These are phyloP conservation scores for Polypterus bichir DNA, from an alignment of 2,113 vertebrate species.

Conservation along the genomic window DNA sequence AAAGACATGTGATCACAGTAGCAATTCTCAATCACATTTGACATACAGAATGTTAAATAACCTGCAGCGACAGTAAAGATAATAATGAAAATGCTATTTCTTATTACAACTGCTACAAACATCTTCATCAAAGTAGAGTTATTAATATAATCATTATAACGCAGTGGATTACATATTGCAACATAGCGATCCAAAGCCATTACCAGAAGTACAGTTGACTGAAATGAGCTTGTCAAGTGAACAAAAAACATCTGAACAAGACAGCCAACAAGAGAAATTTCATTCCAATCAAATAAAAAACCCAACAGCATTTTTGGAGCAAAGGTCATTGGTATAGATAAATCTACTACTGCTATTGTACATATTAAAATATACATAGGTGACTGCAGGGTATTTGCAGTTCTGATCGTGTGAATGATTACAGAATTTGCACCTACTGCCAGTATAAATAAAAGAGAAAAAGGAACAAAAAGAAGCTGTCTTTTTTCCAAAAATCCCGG, in stretches of 20 bases:
- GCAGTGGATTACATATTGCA: conserved; percentile 54
- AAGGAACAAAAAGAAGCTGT: too few relatives aligned
- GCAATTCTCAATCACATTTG: conserved; percentile 2
- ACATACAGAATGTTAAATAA: not conserved
- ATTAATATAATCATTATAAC: conserved; percentile 33
- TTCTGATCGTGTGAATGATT: conserved; percentile 4
- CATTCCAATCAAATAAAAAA: conserved; percentile 32
- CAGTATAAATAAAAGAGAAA: conserved; percentile 5
- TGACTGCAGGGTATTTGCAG: conserved; percentile 22
- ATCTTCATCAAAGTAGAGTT: conserved; percentile 23
- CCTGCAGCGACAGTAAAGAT: not conserved
- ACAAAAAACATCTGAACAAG: conserved; percentile 63
- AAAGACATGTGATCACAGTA: conserved; percentile 3
- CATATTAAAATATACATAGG: conserved; percentile 35
- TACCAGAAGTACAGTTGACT: conserved; percentile 46
- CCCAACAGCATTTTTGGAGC: conserved; percentile 42
- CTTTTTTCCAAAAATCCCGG: conserved; percentile 14
- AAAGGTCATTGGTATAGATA: conserved; percentile 13
- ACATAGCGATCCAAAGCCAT: conserved; percentile 56
- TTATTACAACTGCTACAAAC: conserved; percentile 7
- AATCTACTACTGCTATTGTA: conserved; percentile 24
- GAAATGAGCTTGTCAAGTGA: conserved; percentile 52
- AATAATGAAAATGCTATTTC: conserved; percentile 7
- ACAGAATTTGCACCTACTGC: conserved; percentile 10
- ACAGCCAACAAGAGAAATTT: conserved; percentile 44